Conservation (phyloP, 2,888 invertebrate genomes). For the Caradrina kadenii region DNA sequence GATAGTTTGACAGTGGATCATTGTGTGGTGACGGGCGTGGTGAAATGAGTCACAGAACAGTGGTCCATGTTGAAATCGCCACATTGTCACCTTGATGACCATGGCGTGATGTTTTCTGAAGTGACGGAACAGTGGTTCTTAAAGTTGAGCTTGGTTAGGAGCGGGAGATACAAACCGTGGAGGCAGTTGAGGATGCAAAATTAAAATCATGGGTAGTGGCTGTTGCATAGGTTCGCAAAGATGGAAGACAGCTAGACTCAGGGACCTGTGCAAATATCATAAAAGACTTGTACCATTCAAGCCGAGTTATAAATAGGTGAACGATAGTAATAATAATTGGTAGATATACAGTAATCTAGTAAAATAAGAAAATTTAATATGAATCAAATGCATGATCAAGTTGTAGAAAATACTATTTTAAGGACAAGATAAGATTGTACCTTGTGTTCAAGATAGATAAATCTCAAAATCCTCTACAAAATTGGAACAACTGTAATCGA, state of each 20-base stretch:
- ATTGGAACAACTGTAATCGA: slow-evolving; percentile 11
- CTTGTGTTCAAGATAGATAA: background rate
- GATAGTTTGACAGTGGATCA: slow-evolving; percentile 82
- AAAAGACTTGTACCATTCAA: background rate
- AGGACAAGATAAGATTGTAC: background rate
- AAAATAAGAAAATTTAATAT: background rate
- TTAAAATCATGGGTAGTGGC: background rate
- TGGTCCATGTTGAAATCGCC: slow-evolving; percentile 80
- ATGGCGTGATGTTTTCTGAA: slow-evolving; percentile 73
- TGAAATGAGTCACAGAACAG: slow-evolving; percentile 83
- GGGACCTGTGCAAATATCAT: background rate
- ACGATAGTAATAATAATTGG: background rate
- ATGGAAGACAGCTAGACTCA: background rate
- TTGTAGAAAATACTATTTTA: background rate
- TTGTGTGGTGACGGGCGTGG: slow-evolving; percentile 86
- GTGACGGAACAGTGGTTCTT: slow-evolving; percentile 73
- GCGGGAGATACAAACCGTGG: background rate
- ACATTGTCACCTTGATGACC: slow-evolving; percentile 84
- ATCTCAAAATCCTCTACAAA: slow-evolving; percentile 4
- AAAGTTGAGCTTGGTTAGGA: slow-evolving; percentile 54
- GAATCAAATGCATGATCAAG: background rate
- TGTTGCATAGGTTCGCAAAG: no score
- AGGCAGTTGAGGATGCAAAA: background rate
- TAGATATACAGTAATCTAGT: background rate
- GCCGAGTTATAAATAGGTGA: background rate